Percentiles rank a stretch among this genome's conserved stretches.
phyloP scores from a whole-genome alignment of 92 coral and sea anemone species.

The Phenganax stokvisi region DNA sequence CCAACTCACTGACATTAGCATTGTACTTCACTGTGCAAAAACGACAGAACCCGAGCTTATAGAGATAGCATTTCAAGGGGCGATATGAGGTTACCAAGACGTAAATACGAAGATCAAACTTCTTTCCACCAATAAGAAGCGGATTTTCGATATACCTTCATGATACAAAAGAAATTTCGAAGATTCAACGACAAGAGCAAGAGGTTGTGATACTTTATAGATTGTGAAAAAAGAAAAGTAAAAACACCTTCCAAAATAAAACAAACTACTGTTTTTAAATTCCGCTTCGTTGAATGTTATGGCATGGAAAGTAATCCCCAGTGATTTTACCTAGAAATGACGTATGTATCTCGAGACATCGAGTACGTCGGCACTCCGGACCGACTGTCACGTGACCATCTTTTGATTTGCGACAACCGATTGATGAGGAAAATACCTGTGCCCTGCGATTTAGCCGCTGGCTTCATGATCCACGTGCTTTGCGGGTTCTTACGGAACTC shows the following conservation, averaged over 20 bases:
- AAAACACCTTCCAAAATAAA: no score
- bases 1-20: slow-evolving; percentile 92
- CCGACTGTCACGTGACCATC: slow-evolving; percentile 92
- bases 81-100: slow-evolving; percentile 92
- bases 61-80: slow-evolving; percentile 85
- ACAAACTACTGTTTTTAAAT: no score
- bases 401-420: slow-evolving; percentile 86
- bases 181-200: no score
- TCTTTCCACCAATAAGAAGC: slow-evolving; percentile 93
- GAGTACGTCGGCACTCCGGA: slow-evolving; percentile 28
- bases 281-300: no score
- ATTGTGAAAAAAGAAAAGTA: no score
- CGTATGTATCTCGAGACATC: slow-evolving; percentile 72
- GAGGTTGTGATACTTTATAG: no score
- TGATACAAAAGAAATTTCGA: no score
- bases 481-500: slow-evolving; percentile 93
- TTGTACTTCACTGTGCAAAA: slow-evolving; percentile 99
- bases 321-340: slow-evolving; percentile 52
- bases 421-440: slow-evolving; percentile 97
- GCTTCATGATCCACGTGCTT: slow-evolving; percentile 99
- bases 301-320: no score
- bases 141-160: slow-evolving; percentile 87
- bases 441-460: slow-evolving; percentile 87
- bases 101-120: slow-evolving; percentile 93
- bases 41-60: slow-evolving; percentile 89